These are phyloP conservation scores for Emmelina monodactyla DNA, from an alignment of 2,888 invertebrate genomes.

Conservation along the genomic window DNA sequence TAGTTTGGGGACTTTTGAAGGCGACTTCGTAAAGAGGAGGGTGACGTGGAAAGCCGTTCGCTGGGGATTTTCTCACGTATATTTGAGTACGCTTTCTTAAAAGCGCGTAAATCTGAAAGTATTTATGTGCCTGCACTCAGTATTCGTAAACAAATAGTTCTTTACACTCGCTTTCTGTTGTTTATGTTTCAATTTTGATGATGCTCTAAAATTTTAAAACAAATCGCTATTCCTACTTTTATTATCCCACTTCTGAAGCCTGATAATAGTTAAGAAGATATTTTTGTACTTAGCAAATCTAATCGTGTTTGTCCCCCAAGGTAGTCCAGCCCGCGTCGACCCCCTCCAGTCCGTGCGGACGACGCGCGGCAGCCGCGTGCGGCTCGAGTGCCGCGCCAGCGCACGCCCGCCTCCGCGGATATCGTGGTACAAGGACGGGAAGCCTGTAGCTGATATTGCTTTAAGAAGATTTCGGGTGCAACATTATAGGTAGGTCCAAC, in stretches of 20 bases:
- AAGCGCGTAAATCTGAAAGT: not conserved
- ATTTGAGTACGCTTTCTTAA: not conserved
- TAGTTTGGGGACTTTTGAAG: slow-evolving; percentile 39
- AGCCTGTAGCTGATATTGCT: slow-evolving; percentile 68
- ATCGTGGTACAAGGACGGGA: slow-evolving; percentile 82
- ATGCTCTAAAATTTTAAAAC: too few species aligned
- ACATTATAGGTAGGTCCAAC: slow-evolving; percentile 70
- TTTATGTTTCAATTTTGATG: too few species aligned
- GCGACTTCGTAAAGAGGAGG: slow-evolving; percentile 31
- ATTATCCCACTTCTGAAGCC: too few species aligned
- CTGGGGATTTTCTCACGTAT: slow-evolving; percentile 19
- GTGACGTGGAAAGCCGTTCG: slow-evolving; percentile 22
- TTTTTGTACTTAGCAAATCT: too few species aligned
- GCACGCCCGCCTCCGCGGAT: slow-evolving; percentile 83
- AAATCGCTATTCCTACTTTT: too few species aligned
- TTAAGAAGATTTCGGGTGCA: slow-evolving; percentile 67
- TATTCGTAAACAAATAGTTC: too few species aligned
- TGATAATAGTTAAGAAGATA: too few species aligned
- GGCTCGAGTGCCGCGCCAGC: slow-evolving; percentile 77
- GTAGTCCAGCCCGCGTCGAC: slow-evolving; percentile 52
- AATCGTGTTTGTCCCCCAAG: too few species aligned
- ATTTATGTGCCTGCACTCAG: not conserved
- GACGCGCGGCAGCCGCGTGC: slow-evolving; percentile 61
- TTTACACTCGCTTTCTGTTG: too few species aligned
- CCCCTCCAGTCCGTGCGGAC: slow-evolving; percentile 47